Percentiles rank a stretch among this genome's conserved stretches.
These are phyloP conservation scores for Beaufortia kweichowensis DNA, from an alignment of 2,113 vertebrate species.

Conservation along the genomic window DNA sequence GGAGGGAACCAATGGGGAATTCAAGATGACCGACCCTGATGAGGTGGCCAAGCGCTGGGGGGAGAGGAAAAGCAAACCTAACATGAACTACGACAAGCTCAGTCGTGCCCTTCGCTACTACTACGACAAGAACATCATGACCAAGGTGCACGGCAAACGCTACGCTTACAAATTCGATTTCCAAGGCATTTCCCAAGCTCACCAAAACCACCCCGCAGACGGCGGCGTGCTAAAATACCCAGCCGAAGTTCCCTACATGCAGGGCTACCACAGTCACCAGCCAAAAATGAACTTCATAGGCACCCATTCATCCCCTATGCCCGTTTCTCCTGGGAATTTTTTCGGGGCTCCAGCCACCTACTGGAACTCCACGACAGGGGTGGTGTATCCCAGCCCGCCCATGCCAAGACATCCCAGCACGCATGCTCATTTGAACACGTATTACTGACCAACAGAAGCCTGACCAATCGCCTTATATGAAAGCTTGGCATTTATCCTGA, in stretches of 20 bases:
- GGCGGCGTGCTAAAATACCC: slow-evolving; percentile 70
- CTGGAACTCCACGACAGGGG: slow-evolving; percentile 71
- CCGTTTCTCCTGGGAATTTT: slow-evolving; percentile 68
- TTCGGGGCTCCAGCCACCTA: slow-evolving; percentile 67
- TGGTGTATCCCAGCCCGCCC: slow-evolving; percentile 70
- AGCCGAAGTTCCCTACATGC: slow-evolving; percentile 64
- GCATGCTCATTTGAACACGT: slow-evolving; percentile 76
- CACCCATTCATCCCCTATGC: slow-evolving; percentile 64
- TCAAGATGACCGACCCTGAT: slow-evolving; percentile 86
- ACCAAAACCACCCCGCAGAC: slow-evolving; percentile 69
- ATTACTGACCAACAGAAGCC: slow-evolving; percentile 66
- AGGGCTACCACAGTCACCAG: slow-evolving; percentile 74
- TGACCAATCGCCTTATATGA: not conserved
- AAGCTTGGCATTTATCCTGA: not conserved
- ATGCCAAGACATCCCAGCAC: slow-evolving; percentile 70
- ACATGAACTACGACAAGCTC: slow-evolving; percentile 83
- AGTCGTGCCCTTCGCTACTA: slow-evolving; percentile 77
- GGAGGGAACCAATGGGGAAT: slow-evolving; percentile 83
- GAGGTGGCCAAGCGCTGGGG: slow-evolving; percentile 86
- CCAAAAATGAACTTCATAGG: slow-evolving; percentile 77
- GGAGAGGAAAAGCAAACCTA: slow-evolving; percentile 81
- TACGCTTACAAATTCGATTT: slow-evolving; percentile 80
- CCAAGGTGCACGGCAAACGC: slow-evolving; percentile 79
- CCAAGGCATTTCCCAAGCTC: slow-evolving; percentile 76
- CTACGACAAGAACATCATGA: slow-evolving; percentile 83